Evolutionary conservation across 2,888 invertebrate genomes (phyloP).

Genomic region (Heteropelma amictum): DNA sequence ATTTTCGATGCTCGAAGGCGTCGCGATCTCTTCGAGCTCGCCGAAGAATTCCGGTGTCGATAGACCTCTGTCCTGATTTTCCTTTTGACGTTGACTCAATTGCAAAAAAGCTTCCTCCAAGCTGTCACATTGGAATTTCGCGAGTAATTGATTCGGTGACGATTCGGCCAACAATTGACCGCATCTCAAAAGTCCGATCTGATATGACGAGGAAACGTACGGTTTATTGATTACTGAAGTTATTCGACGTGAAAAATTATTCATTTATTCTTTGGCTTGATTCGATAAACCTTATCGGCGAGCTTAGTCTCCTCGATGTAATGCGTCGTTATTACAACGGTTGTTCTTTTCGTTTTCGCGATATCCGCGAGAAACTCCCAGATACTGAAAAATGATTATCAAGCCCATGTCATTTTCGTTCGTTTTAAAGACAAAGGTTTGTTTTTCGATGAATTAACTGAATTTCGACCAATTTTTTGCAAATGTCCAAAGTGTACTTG

Average conservation of each 20-base stretch:
- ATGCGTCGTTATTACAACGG: slow-evolving; percentile 95
- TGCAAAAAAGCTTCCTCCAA: slow-evolving; percentile 94
- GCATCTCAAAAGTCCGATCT: slow-evolving; percentile 94
- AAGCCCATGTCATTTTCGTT: too few species aligned
- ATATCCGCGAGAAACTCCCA: slow-evolving; percentile 91
- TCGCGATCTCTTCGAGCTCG: slow-evolving; percentile 57
- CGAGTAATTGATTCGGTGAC: slow-evolving; percentile 86
- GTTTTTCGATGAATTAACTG: too few species aligned
- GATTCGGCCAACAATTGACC: slow-evolving; percentile 93
- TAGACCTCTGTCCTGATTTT: slow-evolving; percentile 67
- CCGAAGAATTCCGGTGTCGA: slow-evolving; percentile 39
- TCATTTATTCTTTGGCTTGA: not conserved
- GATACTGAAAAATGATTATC: slow-evolving; percentile 84
- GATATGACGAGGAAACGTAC: slow-evolving; percentile 45
- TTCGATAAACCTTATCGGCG: slow-evolving; percentile 84
- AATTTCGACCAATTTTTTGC: too few species aligned
- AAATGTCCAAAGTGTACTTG: slow-evolving; percentile 75
- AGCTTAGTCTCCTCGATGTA: slow-evolving; percentile 95
- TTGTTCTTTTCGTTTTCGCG: slow-evolving; percentile 84
- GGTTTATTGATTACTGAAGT: too few species aligned
- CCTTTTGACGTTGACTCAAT: slow-evolving; percentile 84
- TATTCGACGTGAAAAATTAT: not conserved
- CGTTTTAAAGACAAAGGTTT: too few species aligned
- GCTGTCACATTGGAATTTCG: slow-evolving; percentile 84
- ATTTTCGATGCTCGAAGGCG: slow-evolving; percentile 31